A percentile compares a stretch with the other conserved stretches of the same genome.
Conservation (phyloP, 2,888 invertebrate genomes). For the Argyresthia goedartella region DNA sequence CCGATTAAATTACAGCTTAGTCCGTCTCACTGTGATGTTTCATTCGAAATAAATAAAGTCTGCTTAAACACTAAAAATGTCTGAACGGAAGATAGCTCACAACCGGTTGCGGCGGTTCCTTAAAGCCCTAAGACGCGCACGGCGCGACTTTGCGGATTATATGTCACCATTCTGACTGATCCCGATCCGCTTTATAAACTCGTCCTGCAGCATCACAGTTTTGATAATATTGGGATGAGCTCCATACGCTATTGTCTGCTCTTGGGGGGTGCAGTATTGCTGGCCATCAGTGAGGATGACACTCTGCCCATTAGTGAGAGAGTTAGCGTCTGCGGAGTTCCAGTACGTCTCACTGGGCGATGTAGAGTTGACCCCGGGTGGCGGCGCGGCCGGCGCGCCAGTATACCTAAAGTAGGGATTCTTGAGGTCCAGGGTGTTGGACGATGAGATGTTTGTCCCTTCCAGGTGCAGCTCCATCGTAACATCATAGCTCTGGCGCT, state of each 20-base stretch:
- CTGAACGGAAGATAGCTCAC: conserved; percentile 62
- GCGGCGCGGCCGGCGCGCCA: conserved; percentile 91
- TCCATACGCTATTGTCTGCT: conserved; percentile 46
- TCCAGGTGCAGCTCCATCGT: conserved; percentile 94
- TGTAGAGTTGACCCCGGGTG: conserved; percentile 89
- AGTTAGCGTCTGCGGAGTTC: conserved; percentile 83
- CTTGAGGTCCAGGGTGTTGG: conserved; percentile 95
- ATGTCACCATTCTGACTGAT: conserved; percentile 68
- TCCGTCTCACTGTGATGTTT: conserved; percentile 59
- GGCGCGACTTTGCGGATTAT: conserved; percentile 64
- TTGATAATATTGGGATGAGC: conserved; percentile 62
- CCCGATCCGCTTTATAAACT: conserved; percentile 65
- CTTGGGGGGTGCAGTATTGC: conserved; percentile 53
- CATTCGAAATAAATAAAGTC: conserved; percentile 58
- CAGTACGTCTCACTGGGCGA: conserved; percentile 96
- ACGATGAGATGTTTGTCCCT: conserved; percentile 87
- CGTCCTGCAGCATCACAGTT: conserved; percentile 66
- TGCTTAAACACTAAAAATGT: conserved; percentile 60
- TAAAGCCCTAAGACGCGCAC: conserved; percentile 63
- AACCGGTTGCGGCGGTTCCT: conserved; percentile 65
- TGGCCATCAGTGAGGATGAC: conserved; percentile 55
- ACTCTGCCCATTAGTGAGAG: conserved; percentile 53
- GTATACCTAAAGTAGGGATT: conserved; percentile 99
- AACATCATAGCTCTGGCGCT: conserved; percentile 98
- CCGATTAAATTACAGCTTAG: conserved; percentile 16